A percentile compares a stretch with the other conserved stretches of the same genome.
Evolutionary conservation across 1,140 invertebrate genomes (phyloP).

Genomic region (Hyles vespertilio): DNA sequence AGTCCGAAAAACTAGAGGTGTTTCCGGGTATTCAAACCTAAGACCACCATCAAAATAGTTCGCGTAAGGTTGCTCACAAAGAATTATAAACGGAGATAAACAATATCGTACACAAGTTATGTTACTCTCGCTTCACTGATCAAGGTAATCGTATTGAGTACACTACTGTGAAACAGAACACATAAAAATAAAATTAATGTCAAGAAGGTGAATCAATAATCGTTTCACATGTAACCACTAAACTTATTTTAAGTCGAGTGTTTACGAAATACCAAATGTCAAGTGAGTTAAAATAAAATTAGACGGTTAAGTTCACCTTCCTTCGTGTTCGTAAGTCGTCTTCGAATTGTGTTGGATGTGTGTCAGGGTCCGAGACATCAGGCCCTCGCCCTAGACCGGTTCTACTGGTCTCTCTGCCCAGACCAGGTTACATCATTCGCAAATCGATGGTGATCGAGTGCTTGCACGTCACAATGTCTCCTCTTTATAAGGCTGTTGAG

Average conservation of each 20-base stretch:
- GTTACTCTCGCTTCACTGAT: too few species aligned
- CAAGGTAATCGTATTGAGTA: too few species aligned
- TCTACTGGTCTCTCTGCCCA: slow-evolving; percentile 7
- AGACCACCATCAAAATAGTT: too few species aligned
- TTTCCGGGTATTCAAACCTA: too few species aligned
- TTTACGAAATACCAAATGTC: not conserved
- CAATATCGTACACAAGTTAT: too few species aligned
- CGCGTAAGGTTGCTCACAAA: too few species aligned
- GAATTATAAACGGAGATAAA: too few species aligned
- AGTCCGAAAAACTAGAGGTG: too few species aligned
- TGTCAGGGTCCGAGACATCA: slow-evolving; percentile 27
- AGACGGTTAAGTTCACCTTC: slow-evolving; percentile 10
- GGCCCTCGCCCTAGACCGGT: slow-evolving; percentile 16
- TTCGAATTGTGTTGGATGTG: slow-evolving; percentile 21
- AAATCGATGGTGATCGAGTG: not conserved
- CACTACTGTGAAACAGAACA: too few species aligned
- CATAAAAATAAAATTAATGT: too few species aligned
- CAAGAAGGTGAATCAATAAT: not conserved
- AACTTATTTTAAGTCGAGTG: not conserved
- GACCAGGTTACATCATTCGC: slow-evolving; percentile 8
- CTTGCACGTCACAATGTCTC: too few species aligned
- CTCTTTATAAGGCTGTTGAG: too few species aligned
- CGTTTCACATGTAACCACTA: not conserved
- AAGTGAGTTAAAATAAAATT: slow-evolving; percentile 10
- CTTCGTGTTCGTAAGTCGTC: slow-evolving; percentile 1